Evolutionary conservation across 2,113 vertebrate genomes (phyloP), one percentile per base, ranked within the genome.

Genomic region (Dromiciops gliroides): DNA sequence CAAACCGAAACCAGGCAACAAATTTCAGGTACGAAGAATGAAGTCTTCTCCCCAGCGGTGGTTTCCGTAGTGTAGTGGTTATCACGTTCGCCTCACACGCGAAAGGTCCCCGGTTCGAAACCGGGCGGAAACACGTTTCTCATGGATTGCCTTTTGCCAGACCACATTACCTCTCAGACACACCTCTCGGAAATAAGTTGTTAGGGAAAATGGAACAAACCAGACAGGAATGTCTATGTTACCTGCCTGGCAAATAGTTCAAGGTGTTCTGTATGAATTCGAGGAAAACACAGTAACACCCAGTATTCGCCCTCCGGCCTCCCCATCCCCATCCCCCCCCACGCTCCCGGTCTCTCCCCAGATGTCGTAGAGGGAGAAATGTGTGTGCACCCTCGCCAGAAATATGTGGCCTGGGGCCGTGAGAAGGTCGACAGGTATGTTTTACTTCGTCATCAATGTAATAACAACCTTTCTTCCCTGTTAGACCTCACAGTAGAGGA

Each of bases 1-100:
- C 37, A 19, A 8, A 22, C 14, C 8, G 31, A 37, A 37, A 16
- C 19, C 19, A 19, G 5, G n/a, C n/a, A 22, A 83, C 19, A 23
- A 44, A 83, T 83, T 83, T 83, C 67, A 83, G 67, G n/a, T 83
- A 2, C 44, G 67, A 83, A 83, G 67, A 44, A n/a, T 26, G 1
- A 9, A 28, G 0, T 0, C 0, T 0, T 0, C 0, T 2, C 3
- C 7, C 8, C 12, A 0, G 1, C 0, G 0, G 0, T 0, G 1
- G 93, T 97, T 98, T 98, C 96, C 97, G 97, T 98, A 97, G 97
- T 98, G 97, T 98, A 98, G 97, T 83, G 97, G 97, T 98, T 95
- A 97, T 97, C 97, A 98, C 97, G 60, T 98, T 98, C 95, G 97
- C 97, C 96, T 97, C 5, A 98, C 97, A 97, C 96, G 96, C 97